These are phyloP conservation scores for Varroa destructor DNA, from an alignment of 1,140 invertebrate species.

Conservation along the genomic window DNA sequence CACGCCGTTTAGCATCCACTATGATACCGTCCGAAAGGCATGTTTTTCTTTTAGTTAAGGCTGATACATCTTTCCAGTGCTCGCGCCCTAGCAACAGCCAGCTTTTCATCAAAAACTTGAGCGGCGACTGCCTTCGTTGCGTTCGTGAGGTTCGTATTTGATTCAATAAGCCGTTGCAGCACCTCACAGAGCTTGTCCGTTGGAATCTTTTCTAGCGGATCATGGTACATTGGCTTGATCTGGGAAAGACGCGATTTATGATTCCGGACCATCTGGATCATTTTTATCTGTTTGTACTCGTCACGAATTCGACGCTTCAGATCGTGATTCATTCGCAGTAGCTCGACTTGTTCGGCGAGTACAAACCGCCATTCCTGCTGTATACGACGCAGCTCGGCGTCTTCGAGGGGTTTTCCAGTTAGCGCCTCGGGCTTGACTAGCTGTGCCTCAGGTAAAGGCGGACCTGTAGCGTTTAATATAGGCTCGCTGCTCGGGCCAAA, in stretches of 20 bases:
- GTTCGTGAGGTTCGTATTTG: constrained; percentile 9
- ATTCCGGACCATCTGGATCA: constrained; percentile 22
- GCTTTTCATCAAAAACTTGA: neutral
- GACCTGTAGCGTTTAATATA: neutral
- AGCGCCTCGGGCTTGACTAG: constrained; percentile 13
- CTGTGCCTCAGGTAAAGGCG: too few species aligned
- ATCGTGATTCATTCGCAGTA: constrained; percentile 4
- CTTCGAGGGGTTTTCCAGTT: constrained; percentile 10
- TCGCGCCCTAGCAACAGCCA: neutral
- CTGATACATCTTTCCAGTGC: neutral
- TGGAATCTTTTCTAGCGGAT: neutral
- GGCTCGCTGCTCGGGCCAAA: neutral
- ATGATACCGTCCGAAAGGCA: too few species aligned
- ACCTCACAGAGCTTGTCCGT: neutral
- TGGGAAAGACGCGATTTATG: constrained; percentile 7
- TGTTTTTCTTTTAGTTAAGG: too few species aligned
- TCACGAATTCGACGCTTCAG: constrained; percentile 16
- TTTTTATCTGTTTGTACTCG: constrained; percentile 25
- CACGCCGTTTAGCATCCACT: too few species aligned
- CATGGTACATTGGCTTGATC: constrained; percentile 7
- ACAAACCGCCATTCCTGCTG: constrained; percentile 8
- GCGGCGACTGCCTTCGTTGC: neutral
- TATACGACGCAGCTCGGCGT: constrained; percentile 1
- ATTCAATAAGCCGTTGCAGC: neutral
- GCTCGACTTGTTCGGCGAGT: constrained; percentile 1